Base-by-base conservation (phyloP, 2,113 vertebrate genomes). In the Callopanchax toddi region DNA sequence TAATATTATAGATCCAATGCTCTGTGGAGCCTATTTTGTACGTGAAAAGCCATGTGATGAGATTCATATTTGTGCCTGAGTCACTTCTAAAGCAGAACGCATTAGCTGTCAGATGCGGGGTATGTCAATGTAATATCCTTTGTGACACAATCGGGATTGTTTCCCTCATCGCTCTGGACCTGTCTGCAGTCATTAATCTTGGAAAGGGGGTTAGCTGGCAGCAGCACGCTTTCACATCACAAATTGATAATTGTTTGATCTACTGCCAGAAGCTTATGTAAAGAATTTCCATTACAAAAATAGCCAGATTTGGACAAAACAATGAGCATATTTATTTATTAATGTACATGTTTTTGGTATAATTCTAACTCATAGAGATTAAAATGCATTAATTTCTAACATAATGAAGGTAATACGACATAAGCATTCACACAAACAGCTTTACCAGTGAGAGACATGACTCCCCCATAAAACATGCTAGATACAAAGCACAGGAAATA, bases 161-260 rank as follows among this genome's bases (percentile, higher is more conserved):
- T 91, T 92, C 90, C 79, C 76, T 86, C 86, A 67, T 91, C 57
- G 77, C 87, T 87, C 78, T 56, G 61, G 83, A 90, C 89, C 85
- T 91, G 89, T 91, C 91, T 91, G 64, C 86, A 91, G 84, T 86
- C 87, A 92, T 92, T 92, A 88, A 91, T 92, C 87, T 89, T 84
- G 44, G 60, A 78, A 76, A 82, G 65, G 73, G 62, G 81, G 74
- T 77, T 81, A 71, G 83, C 74, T 70, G 78, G 65, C 69, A 87
- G 80, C 82, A 67, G 75, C 74, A 76, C 59, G 74, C 76, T 74
- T 78, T 85, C 76, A 82, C 62, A 87, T 87, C 86, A 82, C 79
- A 83, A 87, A 85, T 78, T 87, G 81, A 91, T 90, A 74, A 85
- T 89, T 88, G 86, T 85, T 72, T 82, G 76, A 81, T 81, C 26